These are phyloP conservation scores for Nymphicus hollandicus DNA, from an alignment of 2,113 vertebrate genomes.

Conservation along the genomic window DNA sequence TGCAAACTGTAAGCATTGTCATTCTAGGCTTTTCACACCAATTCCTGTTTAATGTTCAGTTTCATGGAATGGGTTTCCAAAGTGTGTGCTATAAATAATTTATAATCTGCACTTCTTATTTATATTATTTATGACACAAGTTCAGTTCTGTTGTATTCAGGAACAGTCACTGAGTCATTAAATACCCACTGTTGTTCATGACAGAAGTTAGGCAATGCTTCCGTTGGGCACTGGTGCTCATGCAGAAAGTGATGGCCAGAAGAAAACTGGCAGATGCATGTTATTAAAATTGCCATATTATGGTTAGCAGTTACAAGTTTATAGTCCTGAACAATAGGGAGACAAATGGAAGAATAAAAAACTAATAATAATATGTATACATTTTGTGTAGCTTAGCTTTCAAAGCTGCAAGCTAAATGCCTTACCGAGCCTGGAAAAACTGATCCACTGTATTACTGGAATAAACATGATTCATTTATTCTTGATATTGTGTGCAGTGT, in stretches of 20 bases:
- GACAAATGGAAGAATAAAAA: neutral
- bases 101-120: neutral
- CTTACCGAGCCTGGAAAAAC: neutral
- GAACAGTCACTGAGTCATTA: neutral
- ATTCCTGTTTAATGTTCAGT: neutral
- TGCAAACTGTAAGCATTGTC: constrained; percentile 67
- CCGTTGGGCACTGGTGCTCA: neutral
- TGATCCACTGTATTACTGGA: neutral
- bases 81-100: neutral
- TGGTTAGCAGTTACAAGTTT: neutral
- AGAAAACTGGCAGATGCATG: neutral
- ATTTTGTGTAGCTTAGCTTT: neutral
- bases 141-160: neutral
- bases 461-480: neutral
- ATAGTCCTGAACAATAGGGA: neutral
- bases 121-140: neutral
- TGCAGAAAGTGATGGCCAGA: neutral
- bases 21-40: neutral
- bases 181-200: neutral
- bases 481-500: neutral
- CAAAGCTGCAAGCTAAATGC: neutral
- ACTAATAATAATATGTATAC: neutral
- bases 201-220: neutral
- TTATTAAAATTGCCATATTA: neutral
- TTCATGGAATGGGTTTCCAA: neutral